Base-by-base conservation (phyloP, 2,113 vertebrate genomes). In the Gavia stellata region DNA sequence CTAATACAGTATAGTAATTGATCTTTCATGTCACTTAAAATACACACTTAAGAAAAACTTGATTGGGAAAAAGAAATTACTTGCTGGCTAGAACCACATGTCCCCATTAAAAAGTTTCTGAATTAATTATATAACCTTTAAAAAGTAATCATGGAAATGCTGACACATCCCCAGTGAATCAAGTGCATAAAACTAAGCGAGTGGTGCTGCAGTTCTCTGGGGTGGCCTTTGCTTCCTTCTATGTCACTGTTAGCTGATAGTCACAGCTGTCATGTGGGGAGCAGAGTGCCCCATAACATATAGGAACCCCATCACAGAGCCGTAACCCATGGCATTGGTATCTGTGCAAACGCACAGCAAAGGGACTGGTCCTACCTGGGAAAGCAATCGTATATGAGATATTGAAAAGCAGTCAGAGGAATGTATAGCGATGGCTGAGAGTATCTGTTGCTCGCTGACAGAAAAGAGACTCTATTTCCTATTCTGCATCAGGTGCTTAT, bases 291-390 rank as follows among this genome's bases (percentile, higher is more conserved):
- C 34, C 12, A 5, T 33, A 29, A 29, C 4, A 16, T 9, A 36
- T 2, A 50, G 12, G 10, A 73, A 8, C 9, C 17, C 9, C 49
- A 24, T 59, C 71, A 50, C 15, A 42, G 42, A 79, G 4, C 33
- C 3, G 3, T 42, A 80, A 12, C 19, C 38, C 0, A 0, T 29
- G n/a, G 5, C 38, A 44, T 20, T 4, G 0, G 2, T 62, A 14
- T 19, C 49, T 45, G 10, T 59, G 50, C 44, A 83, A 79, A 63
- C 23, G 44, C 1, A 1, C 26, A 59, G 29, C 52, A 55, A 70
- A 33, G 4, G 42, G 24, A 29, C 44, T 28, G 10, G 15, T 73
- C 19, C 59, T 61, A 25, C 12, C 3, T 38, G 44, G 31, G 17
- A 71, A 79, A 90, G 10, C 3, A 45, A 8, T 19, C 2, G 0